These are phyloP conservation scores for Drosophila pseudotalamancana DNA, from an alignment of 2,888 invertebrate genomes.

Conservation along the genomic window DNA sequence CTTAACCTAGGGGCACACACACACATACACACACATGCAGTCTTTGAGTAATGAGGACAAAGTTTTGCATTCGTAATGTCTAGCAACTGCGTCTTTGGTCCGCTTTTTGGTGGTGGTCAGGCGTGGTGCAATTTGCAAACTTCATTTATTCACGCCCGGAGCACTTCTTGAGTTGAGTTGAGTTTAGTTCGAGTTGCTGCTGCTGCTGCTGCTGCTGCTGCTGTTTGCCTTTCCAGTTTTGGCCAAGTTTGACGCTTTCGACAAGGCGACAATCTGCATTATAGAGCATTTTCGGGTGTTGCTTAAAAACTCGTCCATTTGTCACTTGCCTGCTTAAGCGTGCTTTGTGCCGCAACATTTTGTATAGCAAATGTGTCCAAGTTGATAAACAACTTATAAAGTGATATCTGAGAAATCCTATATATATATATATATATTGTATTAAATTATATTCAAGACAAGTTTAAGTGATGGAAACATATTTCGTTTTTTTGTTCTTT, in stretches of 20 bases:
- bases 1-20: slow-evolving; percentile 69
- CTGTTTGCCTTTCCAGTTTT: slow-evolving; percentile 62
- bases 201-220: slow-evolving; percentile 18
- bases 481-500: not conserved
- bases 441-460: no score
- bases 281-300: slow-evolving; percentile 9
- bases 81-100: slow-evolving; percentile 42
- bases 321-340: slow-evolving; percentile 63
- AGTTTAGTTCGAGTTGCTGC: slow-evolving; percentile 24
- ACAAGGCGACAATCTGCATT: slow-evolving; percentile 56
- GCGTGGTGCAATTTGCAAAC: slow-evolving; percentile 80
- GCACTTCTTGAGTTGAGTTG: slow-evolving; percentile 60
- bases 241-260: slow-evolving; percentile 71
- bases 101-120: slow-evolving; percentile 72
- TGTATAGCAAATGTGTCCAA: slow-evolving; percentile 9
- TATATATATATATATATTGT: no score
- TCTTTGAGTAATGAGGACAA: slow-evolving; percentile 75
- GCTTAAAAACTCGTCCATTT: slow-evolving; percentile 47
- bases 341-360: slow-evolving; percentile 27
- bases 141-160: slow-evolving; percentile 77
- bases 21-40: slow-evolving; percentile 25
- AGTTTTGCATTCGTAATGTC: slow-evolving; percentile 77
- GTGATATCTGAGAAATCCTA: no score
- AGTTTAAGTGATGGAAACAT: no score
- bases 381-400: no score